These are phyloP conservation scores for Drosophila mercatorum DNA, from an alignment of 2,888 invertebrate species.

Conservation along the genomic window DNA sequence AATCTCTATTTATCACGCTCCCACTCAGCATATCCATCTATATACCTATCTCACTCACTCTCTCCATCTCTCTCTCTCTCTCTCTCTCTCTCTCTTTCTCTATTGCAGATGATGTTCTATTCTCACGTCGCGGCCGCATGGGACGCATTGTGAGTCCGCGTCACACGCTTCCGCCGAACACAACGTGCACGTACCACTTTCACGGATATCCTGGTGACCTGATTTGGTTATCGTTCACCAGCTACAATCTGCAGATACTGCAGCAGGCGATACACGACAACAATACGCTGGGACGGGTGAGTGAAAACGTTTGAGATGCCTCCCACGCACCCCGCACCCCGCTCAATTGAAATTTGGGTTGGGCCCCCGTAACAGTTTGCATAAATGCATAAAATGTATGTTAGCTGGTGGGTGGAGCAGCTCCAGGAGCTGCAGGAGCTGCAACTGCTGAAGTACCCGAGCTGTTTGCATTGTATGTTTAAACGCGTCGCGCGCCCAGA, in stretches of 20 bases:
- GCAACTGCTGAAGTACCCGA: conserved; percentile 50
- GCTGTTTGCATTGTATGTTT: conserved; percentile 61
- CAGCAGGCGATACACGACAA: conserved; percentile 87
- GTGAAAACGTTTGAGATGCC: conserved; percentile 60
- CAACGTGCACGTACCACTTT: conserved; percentile 94
- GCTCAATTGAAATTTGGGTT: conserved; percentile 33
- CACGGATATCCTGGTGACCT: conserved; percentile 91
- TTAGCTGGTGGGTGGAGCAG: conserved; percentile 1
- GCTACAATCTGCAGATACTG: conserved; percentile 92
- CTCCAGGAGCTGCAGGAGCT: background rate
- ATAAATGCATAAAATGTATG: conserved; percentile 73
- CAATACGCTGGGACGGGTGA: conserved; percentile 85
- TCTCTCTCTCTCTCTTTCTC: conserved; percentile 13
- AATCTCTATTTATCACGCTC: conserved; percentile 45
- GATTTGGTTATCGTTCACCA: conserved; percentile 94
- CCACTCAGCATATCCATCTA: conserved; percentile 11
- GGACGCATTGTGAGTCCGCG: conserved; percentile 91
- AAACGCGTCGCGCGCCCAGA: conserved; percentile 55
- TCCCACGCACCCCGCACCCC: background rate
- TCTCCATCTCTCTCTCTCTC: background rate
- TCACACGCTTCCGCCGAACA: conserved; percentile 93
- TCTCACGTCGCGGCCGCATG: conserved; percentile 88
- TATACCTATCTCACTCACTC: conserved; percentile 6
- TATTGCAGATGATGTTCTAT: conserved; percentile 84
- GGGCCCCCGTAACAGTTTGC: conserved; percentile 52